Conservation (phyloP, 1,140 invertebrate species). For the Stegodyphus dumicola region DNA sequence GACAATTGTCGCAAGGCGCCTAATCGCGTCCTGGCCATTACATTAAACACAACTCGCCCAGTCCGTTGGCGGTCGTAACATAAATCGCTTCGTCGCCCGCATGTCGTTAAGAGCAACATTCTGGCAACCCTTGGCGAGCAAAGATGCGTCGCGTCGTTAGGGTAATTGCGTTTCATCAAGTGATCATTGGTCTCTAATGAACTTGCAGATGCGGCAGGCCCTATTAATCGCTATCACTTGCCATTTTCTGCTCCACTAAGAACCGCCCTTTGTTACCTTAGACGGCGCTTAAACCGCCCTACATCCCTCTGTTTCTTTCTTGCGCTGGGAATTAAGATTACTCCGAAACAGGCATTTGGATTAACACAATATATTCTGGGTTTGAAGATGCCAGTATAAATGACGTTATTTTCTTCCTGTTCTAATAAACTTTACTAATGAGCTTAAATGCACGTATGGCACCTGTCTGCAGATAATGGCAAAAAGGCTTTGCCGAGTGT, state of each 20-base stretch:
- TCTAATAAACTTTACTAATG: no score
- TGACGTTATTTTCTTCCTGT: no score
- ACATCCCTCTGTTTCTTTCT: no score
- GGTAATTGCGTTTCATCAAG: slow-evolving; percentile 62
- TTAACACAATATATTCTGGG: no score
- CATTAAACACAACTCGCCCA: not conserved
- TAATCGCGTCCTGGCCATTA: not conserved
- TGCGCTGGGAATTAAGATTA: no score
- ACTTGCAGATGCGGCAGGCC: slow-evolving; percentile 55
- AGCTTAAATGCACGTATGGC: no score
- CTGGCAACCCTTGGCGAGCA: slow-evolving; percentile 35
- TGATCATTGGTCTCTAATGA: slow-evolving; percentile 61
- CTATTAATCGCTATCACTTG: slow-evolving; percentile 57
- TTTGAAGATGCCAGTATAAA: no score
- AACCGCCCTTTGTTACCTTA: not conserved
- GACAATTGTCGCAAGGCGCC: not conserved
- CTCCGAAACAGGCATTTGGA: no score
- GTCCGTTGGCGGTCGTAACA: not conserved
- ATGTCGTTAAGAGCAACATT: slow-evolving; percentile 49
- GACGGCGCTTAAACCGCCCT: no score
- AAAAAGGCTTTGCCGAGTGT: no score
- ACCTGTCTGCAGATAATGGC: no score
- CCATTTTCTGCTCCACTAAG: slow-evolving; percentile 32
- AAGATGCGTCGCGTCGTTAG: slow-evolving; percentile 49
- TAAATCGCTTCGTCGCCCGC: slow-evolving; percentile 45